Evolutionary conservation across 1,140 invertebrate genomes (phyloP).

Genomic region (Dreissena polymorpha): DNA sequence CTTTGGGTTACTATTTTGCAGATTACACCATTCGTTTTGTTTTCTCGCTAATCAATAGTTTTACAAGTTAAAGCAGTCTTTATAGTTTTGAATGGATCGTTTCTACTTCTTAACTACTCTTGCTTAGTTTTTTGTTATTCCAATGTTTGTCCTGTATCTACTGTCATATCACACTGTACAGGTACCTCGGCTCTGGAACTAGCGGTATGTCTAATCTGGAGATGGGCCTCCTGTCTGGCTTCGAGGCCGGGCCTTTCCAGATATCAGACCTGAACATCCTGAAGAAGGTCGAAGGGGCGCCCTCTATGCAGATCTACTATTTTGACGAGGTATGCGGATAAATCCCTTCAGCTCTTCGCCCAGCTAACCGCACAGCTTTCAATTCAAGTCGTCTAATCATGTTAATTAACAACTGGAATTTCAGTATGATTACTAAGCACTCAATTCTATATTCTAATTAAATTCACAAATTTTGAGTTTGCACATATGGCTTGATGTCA

Average conservation of each 20-base stretch:
- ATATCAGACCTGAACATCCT: not conserved
- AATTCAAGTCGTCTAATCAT: not conserved
- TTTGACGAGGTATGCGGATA: conserved; percentile 35
- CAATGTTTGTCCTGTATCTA: not conserved
- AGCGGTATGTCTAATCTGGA: conserved; percentile 53
- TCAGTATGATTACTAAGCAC: not conserved
- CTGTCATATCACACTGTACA: conserved; percentile 6
- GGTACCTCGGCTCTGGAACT: conserved; percentile 28
- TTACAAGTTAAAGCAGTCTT: too few relatives aligned
- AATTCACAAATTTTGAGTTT: not conserved
- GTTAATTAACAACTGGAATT: not conserved
- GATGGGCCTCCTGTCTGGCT: conserved; percentile 43
- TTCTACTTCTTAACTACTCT: too few relatives aligned
- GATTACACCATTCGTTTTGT: too few relatives aligned
- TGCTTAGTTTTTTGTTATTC: not conserved
- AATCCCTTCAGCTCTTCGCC: not conserved
- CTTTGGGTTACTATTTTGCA: too few relatives aligned
- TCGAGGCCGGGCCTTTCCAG: conserved; percentile 16
- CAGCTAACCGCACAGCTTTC: not conserved
- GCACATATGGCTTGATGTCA: not conserved
- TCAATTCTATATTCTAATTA: not conserved
- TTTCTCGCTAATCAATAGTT: too few relatives aligned
- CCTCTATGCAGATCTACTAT: conserved; percentile 21
- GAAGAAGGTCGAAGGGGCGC: conserved; percentile 24
- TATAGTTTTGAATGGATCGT: too few relatives aligned